Conservation (phyloP, 2,888 invertebrate species). For the Acanthopleura granulata region DNA sequence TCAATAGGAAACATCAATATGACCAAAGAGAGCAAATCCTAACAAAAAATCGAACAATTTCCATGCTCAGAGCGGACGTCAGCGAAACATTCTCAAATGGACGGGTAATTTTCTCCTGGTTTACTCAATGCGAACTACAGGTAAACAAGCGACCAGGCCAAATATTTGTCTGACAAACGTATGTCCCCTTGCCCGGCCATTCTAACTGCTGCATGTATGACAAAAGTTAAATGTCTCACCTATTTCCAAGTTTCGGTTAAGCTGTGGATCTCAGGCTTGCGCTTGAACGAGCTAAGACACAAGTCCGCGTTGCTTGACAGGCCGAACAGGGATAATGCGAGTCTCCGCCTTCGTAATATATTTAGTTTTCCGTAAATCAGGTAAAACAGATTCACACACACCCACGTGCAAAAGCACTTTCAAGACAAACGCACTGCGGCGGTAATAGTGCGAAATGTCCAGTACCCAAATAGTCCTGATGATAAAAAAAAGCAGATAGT, state of each 20-base stretch:
- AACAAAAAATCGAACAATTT: slow-evolving; percentile 6
- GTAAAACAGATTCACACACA: neutral
- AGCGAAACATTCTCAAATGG: slow-evolving; percentile 9
- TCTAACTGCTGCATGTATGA: neutral
- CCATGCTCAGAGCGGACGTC: neutral
- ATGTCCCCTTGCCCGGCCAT: neutral
- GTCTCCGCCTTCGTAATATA: neutral
- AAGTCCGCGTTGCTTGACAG: neutral
- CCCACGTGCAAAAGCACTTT: no score
- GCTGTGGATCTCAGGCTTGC: neutral
- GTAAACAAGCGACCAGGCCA: neutral
- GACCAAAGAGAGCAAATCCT: neutral
- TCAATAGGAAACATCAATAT: slow-evolving; percentile 10
- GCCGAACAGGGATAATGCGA: no score
- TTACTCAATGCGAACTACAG: neutral
- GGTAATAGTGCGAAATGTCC: neutral
- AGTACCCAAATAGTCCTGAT: no score
- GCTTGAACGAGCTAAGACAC: no score
- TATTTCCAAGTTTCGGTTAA: neutral
- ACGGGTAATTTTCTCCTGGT: slow-evolving; percentile 10
- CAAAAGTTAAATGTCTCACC: slow-evolving; percentile 17
- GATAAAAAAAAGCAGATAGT: no score
- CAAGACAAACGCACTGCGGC: neutral
- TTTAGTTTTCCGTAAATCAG: neutral
- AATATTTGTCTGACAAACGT: slow-evolving; percentile 9